Conservation (phyloP, 2,797 vertebrate species). For the Malurus leucopterus region DNA sequence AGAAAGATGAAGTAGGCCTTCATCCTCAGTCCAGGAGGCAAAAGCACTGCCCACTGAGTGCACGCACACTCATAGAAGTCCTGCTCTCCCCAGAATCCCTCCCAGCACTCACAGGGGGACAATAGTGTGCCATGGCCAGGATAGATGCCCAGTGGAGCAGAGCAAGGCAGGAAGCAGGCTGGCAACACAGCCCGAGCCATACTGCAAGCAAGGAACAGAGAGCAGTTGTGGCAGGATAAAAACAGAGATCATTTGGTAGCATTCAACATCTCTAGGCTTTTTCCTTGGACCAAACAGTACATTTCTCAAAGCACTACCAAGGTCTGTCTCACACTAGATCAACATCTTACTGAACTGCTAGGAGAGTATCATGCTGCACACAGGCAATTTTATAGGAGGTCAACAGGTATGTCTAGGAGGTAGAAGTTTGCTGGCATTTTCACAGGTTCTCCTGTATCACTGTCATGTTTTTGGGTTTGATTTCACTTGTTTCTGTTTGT, state of each 20-base stretch:
- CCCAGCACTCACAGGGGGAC: background rate
- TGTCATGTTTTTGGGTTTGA: background rate
- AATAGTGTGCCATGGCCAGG: background rate
- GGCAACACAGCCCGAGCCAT: rapidly evolving
- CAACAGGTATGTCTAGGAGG: background rate
- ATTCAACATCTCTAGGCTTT: background rate
- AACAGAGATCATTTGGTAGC: background rate
- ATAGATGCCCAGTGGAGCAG: background rate
- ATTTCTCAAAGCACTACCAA: background rate
- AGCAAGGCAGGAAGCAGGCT: background rate
- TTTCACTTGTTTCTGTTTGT: background rate
- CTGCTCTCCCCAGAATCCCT: background rate
- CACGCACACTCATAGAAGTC: background rate
- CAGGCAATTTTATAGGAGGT: background rate
- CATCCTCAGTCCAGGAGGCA: background rate
- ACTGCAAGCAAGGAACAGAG: background rate
- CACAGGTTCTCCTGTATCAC: background rate
- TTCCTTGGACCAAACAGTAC: background rate
- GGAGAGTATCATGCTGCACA: background rate
- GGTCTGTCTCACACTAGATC: background rate
- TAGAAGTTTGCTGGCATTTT: background rate
- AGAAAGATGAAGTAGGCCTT: background rate
- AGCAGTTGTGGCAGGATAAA: background rate
- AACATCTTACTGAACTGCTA: background rate
- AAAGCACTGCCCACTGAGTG: background rate